A percentile compares a stretch with the other conserved stretches of the same genome.
Conservation (phyloP, 2,888 invertebrate genomes). For the Drosophila nr. perissopoda region DNA sequence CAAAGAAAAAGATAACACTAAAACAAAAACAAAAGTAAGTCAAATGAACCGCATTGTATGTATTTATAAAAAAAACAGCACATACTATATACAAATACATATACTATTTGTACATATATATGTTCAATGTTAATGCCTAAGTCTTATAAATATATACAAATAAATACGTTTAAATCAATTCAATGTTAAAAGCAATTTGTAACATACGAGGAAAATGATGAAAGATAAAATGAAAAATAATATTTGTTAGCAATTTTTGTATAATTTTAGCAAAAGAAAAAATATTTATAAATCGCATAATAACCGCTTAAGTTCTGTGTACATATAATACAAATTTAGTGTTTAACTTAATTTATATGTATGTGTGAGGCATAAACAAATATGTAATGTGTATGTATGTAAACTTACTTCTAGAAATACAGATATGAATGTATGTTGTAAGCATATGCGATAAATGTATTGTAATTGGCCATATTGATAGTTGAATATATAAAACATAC, state of each 20-base stretch:
- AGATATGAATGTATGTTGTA: slow-evolving; percentile 48
- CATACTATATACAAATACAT: slow-evolving; percentile 24
- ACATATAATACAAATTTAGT: slow-evolving; percentile 70
- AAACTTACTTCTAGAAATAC: slow-evolving; percentile 46
- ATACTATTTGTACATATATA: slow-evolving; percentile 36
- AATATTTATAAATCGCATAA: slow-evolving; percentile 53
- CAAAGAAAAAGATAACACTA: slow-evolving; percentile 20
- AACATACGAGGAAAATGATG: slow-evolving; percentile 41
- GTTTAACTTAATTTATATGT: slow-evolving; percentile 73
- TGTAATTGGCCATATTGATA: slow-evolving; percentile 84
- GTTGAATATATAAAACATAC: slow-evolving; percentile 75
- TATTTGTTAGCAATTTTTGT: slow-evolving; percentile 79
- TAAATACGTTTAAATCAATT: slow-evolving; percentile 65
- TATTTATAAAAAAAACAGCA: slow-evolving; percentile 37
- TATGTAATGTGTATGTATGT: slow-evolving; percentile 34
- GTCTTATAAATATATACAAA: slow-evolving; percentile 58
- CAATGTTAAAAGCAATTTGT: slow-evolving; percentile 77
- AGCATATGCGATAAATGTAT: slow-evolving; percentile 78
- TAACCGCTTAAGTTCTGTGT: slow-evolving; percentile 67
- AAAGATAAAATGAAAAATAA: slow-evolving; percentile 8
- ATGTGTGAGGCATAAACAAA: slow-evolving; percentile 58
- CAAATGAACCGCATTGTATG: slow-evolving; percentile 51
- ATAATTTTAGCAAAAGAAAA: slow-evolving; percentile 70
- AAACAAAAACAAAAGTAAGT: slow-evolving; percentile 35
- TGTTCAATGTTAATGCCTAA: slow-evolving; percentile 72